Evolutionary conservation across 1,140 invertebrate species (phyloP).

Genomic region (Diorhabda elongata): DNA sequence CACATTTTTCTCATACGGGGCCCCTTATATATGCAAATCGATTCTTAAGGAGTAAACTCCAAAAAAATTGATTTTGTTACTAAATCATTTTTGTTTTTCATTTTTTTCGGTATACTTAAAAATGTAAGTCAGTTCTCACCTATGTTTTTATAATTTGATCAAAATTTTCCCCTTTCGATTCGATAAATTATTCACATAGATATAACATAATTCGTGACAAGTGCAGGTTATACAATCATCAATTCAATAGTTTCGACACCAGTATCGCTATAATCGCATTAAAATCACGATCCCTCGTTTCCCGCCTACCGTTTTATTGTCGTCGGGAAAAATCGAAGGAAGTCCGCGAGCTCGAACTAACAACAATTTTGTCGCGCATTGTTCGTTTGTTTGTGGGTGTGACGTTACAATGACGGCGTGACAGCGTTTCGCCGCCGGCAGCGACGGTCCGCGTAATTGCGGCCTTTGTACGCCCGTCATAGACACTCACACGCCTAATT

Average conservation of each 20-base stretch:
- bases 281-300: neutral
- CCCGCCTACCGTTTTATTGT: neutral
- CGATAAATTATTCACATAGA: too few species aligned
- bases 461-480: conserved; percentile 42
- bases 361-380: conserved; percentile 21
- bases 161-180: too few species aligned
- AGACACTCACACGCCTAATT: conserved; percentile 46
- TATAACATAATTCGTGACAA: neutral
- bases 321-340: neutral
- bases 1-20: too few species aligned
- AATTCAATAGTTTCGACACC: neutral
- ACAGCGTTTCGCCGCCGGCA: conserved; percentile 25
- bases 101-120: too few species aligned
- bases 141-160: too few species aligned
- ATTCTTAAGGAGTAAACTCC: too few species aligned
- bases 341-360: neutral
- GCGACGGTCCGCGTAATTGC: conserved; percentile 45
- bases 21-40: too few species aligned
- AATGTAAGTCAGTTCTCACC: too few species aligned
- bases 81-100: too few species aligned
- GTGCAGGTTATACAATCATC: neutral
- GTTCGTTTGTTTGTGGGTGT: conserved; percentile 35
- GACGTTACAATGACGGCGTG: conserved; percentile 36
- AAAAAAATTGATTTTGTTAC: too few species aligned
- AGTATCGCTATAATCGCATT: conserved; percentile 12